These are phyloP conservation scores for Mellilla xanthometata DNA, from an alignment of 2,888 invertebrate species.

Conservation along the genomic window DNA sequence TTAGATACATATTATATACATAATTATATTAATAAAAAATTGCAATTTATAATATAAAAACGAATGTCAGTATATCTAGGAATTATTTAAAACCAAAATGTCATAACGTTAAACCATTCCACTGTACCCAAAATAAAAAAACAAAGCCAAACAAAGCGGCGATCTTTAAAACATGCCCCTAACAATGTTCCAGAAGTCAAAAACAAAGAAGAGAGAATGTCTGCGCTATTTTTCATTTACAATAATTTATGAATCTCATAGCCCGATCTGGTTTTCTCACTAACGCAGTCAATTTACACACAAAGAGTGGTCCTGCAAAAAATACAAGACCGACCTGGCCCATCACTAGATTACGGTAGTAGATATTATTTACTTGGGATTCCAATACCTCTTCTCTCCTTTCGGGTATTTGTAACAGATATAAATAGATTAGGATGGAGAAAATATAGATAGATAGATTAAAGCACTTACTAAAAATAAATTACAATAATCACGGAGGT, in stretches of 20 bases:
- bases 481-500: too few relatives aligned
- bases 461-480: too few relatives aligned
- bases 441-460: too few relatives aligned
- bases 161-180: slow-evolving; percentile 17
- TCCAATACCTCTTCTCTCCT: slow-evolving; percentile 13
- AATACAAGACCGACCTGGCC: slow-evolving; percentile 15
- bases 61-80: too few relatives aligned
- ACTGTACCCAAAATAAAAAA: slow-evolving; percentile 1
- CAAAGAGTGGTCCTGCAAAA: slow-evolving; percentile 22
- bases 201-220: slow-evolving; percentile 5
- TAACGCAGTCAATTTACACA: slow-evolving; percentile 20
- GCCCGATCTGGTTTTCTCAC: slow-evolving; percentile 23
- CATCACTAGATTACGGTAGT: slow-evolving; percentile 15
- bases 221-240: slow-evolving; percentile 13
- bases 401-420: not conserved
- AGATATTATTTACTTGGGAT: slow-evolving; percentile 17
- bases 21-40: too few relatives aligned
- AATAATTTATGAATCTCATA: slow-evolving; percentile 23
- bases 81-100: too few relatives aligned
- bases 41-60: too few relatives aligned
- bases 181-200: slow-evolving; percentile 11
- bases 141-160: slow-evolving; percentile 3
- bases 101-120: not conserved
- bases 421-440: too few relatives aligned
- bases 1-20: too few relatives aligned